Base-by-base conservation (phyloP, 1,140 invertebrate species). In the Scaptomyza graminum region DNA sequence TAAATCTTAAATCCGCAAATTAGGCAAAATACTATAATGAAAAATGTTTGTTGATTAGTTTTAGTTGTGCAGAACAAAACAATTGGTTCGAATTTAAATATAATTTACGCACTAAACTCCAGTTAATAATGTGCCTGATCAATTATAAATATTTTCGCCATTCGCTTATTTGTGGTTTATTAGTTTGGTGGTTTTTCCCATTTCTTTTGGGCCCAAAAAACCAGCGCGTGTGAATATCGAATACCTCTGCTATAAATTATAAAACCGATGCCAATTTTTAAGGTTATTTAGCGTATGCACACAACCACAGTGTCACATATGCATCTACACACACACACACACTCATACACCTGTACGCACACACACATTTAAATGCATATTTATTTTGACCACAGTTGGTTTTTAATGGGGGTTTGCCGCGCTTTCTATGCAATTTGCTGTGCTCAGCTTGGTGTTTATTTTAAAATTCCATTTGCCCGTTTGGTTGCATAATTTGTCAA, bases 341-440 rank as follows among this genome's bases (percentile, higher is more conserved):
- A 37, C 46, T 60, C 46, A 16, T 1, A 18, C 28, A 31, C 28
- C 28, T 31, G 28, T 31, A 31, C 25, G 59, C 68, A 51, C 6
- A 56, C 28, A 9, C 11, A 7, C 7, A 34, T 46, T 9, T 28
- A 22, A 22, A 59, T 49, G 34, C 50, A 62, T 55, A 56, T 55
- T 72, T 88, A 88, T 88, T 82, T 83, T 83, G 84, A 88, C 83
- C 83, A 51, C 83, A 88, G 76, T 71, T 76, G 79, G 83, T 74
- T 83, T 87, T 88, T 79, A 88, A 89, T 88, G 76, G 83, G 83
- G 72, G 83, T 88, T 88, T 79, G 34, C 37, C n/a, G 44, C 31
- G 13, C 22, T 55, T 25, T 59, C 6, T 62, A 37, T 31, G 47
- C 18, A 22, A 46, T 74, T 54, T 70, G 70, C 28, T 28, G 4